Evolutionary conservation across 2,113 vertebrate species (phyloP), one percentile per base, ranked within the genome.

Genomic region (Dipodomys stephensi): DNA sequence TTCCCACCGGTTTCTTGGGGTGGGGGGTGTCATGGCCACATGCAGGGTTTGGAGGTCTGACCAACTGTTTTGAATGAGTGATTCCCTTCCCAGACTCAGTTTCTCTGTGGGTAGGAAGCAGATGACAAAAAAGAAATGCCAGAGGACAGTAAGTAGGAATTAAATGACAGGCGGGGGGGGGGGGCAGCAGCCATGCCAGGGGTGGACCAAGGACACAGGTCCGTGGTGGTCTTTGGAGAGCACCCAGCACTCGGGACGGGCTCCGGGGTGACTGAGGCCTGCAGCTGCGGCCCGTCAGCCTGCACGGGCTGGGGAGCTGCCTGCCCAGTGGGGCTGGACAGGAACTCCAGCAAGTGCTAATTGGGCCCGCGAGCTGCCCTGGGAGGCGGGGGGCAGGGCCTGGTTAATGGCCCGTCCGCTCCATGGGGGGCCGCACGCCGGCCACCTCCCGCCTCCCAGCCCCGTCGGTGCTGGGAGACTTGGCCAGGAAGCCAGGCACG

Each of bases 341-440:
- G 97, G 97, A 97, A 98, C 89, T 71, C 93, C 97, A 97, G 96
- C 96, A 97, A 92, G 96, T 94, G 96, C 95, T 98, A 98, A 97
- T 98, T 97, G 96, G 97, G 96, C 91, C 83, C 90, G 65, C 35
- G 83, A 80, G 46, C 76, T 89, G 67, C 94, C 95, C 96, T 73
- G 90, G 93, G 69, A 60, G 16, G 27, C 5, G 65, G 67, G 65
- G 49, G 74, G 35, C 49, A 44, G 68, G 57, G 71, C 74, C 83
- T 71, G 79, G 90, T 96, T 98, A 97, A 97, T 97, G 96, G 96
- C 94, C 0, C 27, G 90, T 73, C 88, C 23, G 15, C 91, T 73
- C 95, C 53, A 64, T 91, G 92, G 95, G 95, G 91, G 91, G 84
- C 77, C 91, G 85, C 96, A 95, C 94, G 95, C 92, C 91, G 87